Conservation (phyloP, 2,797 vertebrate genomes). For the Sebastes jordani region DNA sequence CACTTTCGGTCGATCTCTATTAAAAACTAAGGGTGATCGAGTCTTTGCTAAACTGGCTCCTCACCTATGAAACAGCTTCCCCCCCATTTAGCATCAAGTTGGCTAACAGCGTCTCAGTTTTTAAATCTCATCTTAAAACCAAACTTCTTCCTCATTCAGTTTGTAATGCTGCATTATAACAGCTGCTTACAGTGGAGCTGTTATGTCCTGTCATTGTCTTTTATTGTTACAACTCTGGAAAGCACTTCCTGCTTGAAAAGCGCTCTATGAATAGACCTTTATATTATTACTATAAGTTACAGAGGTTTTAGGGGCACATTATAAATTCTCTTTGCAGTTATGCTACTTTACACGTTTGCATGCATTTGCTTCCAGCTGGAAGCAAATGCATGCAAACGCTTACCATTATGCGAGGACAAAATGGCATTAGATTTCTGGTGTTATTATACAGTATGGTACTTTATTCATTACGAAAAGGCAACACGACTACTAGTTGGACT, state of each 20-base stretch:
- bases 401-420: neutral
- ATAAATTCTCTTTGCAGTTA: neutral
- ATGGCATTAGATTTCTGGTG: neutral
- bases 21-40: neutral
- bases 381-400: neutral
- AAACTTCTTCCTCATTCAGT: neutral
- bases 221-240: neutral
- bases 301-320: neutral
- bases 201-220: neutral
- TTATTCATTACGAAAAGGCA: constrained; percentile 2
- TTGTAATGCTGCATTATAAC: neutral
- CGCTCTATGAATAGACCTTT: neutral
- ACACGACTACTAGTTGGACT: neutral
- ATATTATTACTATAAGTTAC: neutral
- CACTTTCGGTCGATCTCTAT: no score
- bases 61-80: neutral
- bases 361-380: neutral
- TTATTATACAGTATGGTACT: neutral
- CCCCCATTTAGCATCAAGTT: neutral
- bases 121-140: neutral
- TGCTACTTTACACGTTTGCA: neutral
- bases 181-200: neutral
- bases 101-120: neutral
- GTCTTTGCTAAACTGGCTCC: neutral
- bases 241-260: neutral